Base-by-base conservation (phyloP, 2,113 vertebrate species). In the Pseudonaja textilis region DNA sequence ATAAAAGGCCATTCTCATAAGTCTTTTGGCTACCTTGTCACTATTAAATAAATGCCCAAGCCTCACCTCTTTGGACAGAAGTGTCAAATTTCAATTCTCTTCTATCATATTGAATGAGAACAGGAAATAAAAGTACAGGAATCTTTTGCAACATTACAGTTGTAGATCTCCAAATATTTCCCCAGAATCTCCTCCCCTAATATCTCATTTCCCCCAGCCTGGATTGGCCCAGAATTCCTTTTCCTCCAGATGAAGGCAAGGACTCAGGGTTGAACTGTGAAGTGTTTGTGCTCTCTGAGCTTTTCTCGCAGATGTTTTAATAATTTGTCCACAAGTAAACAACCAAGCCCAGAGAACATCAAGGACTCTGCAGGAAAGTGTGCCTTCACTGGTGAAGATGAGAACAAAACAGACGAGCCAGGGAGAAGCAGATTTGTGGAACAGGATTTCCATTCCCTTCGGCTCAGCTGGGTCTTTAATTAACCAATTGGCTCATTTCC, bases 401-500 rank as follows among this genome's bases (percentile, higher is more conserved):
- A 89, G 88, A 89, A 29, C 61, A 50, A 50, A 20, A 61, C 56
- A 59, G 3, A 2, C 5, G 54, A 18, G 16, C 11, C 23, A 42
- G 55, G 61, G 59, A 89, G 39, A 47, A 85, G 20, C 29, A 18
- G 54, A 12, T 34, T 47, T 45, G 61, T 26, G 5, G 12, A 26
- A 55, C n/a, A 11, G 45, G 29, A 50, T 14, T 92, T 92, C 91
- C 52, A n/a, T 39, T 92, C 47, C 42, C 39, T 29, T 47, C 10
- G 12, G 54, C 92, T 89, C 92, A 92, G 69, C 69, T 85, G 88
- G 54, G 54, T 74, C 74, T 92, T 59, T 52, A 92, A 89, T 92
- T 89, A 89, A 89, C 88, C 52, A 81, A 92, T 55, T 85, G 69
- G 54, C 92, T 92, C 54, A 85, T 92, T 89, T 92, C 92, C 92